A percentile compares a stretch with the other conserved stretches of the same genome.
Conservation (phyloP, 2,797 vertebrate genomes). For the Acipenser transmontanus region DNA sequence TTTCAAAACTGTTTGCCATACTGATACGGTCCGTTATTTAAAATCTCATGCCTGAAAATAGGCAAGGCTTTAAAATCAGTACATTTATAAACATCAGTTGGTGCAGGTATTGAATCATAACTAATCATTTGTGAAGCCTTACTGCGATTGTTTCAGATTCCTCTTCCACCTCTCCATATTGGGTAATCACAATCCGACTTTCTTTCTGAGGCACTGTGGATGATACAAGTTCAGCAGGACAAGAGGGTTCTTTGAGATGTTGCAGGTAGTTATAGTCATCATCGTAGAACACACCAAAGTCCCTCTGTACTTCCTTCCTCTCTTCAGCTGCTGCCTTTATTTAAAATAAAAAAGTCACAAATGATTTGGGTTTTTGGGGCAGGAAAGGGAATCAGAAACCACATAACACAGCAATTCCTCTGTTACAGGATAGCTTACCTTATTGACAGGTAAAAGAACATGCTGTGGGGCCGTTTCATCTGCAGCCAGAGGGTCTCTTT, state of each 20-base stretch:
- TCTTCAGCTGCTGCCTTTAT: constrained; percentile 64
- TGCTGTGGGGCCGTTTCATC: constrained; percentile 91
- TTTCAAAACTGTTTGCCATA: too few species aligned
- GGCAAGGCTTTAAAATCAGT: too few species aligned
- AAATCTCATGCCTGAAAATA: too few species aligned
- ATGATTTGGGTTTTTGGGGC: constrained; percentile 20
- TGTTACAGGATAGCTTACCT: constrained; percentile 37
- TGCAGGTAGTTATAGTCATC: constrained; percentile 94
- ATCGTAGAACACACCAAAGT: constrained; percentile 89
- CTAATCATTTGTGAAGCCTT: constrained; percentile 32
- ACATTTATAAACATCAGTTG: too few species aligned
- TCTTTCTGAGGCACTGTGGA: constrained; percentile 22
- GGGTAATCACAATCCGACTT: constrained; percentile 28
- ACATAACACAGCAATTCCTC: background rate
- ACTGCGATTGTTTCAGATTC: constrained; percentile 50
- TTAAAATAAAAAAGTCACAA: background rate
- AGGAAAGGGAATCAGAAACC: constrained; percentile 5
- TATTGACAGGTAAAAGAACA: constrained; percentile 75
- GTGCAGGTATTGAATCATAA: too few species aligned
- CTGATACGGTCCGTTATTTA: too few species aligned
- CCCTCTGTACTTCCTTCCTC: constrained; percentile 73
- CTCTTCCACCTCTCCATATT: constrained; percentile 37
- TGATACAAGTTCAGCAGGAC: constrained; percentile 66
- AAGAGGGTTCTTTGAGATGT: constrained; percentile 77
- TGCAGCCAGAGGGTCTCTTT: constrained; percentile 86